Conservation (phyloP, 2,797 vertebrate species). For the Phaenicophaeus curvirostris region DNA sequence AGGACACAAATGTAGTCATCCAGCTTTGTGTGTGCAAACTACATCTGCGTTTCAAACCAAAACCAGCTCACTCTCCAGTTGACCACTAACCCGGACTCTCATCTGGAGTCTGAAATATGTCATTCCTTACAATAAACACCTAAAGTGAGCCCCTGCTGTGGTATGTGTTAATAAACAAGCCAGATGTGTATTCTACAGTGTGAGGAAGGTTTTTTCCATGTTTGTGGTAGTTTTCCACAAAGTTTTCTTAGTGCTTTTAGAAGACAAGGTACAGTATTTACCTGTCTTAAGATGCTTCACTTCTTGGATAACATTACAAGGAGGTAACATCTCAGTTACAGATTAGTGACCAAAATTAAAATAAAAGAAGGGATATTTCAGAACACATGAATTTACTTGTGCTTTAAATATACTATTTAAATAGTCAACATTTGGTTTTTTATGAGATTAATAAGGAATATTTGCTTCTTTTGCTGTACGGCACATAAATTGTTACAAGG, state of each 20-base stretch:
- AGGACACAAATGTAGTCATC: neutral
- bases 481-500: neutral
- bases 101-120: neutral
- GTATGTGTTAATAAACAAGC: neutral
- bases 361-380: neutral
- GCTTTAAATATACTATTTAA: neutral
- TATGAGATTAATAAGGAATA: neutral
- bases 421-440: slow-evolving; percentile 1
- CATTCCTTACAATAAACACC: neutral
- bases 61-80: neutral
- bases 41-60: neutral
- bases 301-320: neutral
- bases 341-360: neutral
- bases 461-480: neutral
- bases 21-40: neutral
- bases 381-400: neutral
- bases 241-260: neutral
- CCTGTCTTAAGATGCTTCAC: neutral
- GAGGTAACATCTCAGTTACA: neutral
- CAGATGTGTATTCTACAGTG: neutral
- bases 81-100: neutral
- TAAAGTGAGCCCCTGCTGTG: neutral
- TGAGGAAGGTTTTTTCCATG: neutral
- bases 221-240: neutral
- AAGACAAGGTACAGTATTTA: neutral